Percentiles rank a stretch among this genome's conserved stretches.
phyloP scores from a whole-genome alignment of 2,888 invertebrate species.

The Luffia ferchaultella region DNA sequence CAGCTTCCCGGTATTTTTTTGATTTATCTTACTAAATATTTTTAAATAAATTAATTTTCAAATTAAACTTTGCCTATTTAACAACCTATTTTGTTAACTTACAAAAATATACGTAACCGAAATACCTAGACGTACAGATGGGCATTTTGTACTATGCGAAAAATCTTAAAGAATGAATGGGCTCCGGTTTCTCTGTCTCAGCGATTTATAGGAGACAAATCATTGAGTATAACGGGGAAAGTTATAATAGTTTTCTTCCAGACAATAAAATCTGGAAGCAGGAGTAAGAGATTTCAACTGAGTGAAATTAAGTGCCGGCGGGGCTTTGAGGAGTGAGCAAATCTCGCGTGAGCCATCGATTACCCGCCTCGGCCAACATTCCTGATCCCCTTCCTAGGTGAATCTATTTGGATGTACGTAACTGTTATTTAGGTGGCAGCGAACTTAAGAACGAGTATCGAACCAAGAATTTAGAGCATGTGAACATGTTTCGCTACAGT shows the following conservation, averaged over 20 bases:
- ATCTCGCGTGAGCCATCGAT: slow-evolving; percentile 31
- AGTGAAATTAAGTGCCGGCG: slow-evolving; percentile 42
- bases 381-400: not conserved
- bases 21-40: no score
- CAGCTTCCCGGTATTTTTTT: no score
- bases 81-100: no score
- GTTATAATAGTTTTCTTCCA: not conserved
- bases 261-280: slow-evolving; percentile 11
- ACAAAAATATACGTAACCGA: no score
- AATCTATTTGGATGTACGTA: not conserved
- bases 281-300: slow-evolving; percentile 32
- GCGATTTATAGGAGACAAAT: not conserved
- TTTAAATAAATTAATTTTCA: no score
- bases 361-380: slow-evolving; percentile 16
- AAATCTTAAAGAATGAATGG: no score
- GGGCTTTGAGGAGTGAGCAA: slow-evolving; percentile 27
- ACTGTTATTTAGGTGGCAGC: not conserved
- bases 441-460: not conserved
- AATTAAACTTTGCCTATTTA: no score
- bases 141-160: no score
- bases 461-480: no score
- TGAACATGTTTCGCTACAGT: no score
- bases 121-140: no score
- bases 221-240: not conserved
- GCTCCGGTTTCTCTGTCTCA: no score